Evolutionary conservation across 1,140 invertebrate genomes (phyloP), one percentile per base, ranked within the genome.

Genomic region (Harlomillsia oculata): DNA sequence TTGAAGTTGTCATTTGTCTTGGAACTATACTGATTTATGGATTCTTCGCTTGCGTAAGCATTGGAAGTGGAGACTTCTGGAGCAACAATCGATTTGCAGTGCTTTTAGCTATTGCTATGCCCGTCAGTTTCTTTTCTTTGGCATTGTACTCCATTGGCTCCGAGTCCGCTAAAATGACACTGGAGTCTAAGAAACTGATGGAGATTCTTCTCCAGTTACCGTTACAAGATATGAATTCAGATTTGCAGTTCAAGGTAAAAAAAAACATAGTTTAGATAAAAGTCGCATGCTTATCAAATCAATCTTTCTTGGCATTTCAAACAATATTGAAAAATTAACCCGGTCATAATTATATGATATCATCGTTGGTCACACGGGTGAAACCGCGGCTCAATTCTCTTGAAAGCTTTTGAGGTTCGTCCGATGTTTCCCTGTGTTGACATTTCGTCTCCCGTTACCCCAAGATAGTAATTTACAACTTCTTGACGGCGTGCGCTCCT

Each of bases 41-140:
- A n/a, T 52, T 52, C 36, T 52, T 52, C 20, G 16, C 20, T 14
- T 52, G 32, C 26, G 9, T 25, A 4, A 39, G 49, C 32, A 20
- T 34, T 0, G 16, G 45, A 21, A 32, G 34, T n/a, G 23, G 13
- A 4, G 45, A 32, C 21, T 23, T 30, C 2, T 11, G 23, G 9
- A 32, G 34, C 2, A 5, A 21, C 23, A 30, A 20, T 14, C 20
- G 29, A 16, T 48, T 30, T 9, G 29, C 29, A 5, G 34, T 48
- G 13, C 16, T 30, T 20, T n/a, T n/a, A n/a, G 23, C 28, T 2
- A 32, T 48, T 13, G 5, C 36, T 48, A 21, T 48, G 13, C 45
- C 45, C 2, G 14, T 32, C 16, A 21, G 20, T 5, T 32, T 48
- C 36, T 48, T 48, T 20, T 18, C n/a, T 0, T 9, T 21, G 1